A percentile compares a stretch with the other conserved stretches of the same genome.
These are phyloP conservation scores for Podarcis cretensis DNA, from an alignment of 2,113 vertebrate genomes.

Conservation along the genomic window DNA sequence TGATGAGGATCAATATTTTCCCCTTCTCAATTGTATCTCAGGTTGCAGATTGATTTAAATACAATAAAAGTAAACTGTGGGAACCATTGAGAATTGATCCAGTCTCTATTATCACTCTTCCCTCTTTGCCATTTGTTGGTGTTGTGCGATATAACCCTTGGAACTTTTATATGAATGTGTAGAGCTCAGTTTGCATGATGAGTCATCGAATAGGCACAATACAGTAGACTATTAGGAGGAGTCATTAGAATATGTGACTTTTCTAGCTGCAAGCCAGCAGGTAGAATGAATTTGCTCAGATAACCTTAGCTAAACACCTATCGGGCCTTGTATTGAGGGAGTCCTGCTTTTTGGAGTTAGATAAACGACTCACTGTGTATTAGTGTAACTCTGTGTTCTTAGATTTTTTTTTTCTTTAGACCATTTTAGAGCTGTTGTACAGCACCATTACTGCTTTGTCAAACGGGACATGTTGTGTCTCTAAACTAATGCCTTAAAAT, in stretches of 20 bases:
- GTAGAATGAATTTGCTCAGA: neutral
- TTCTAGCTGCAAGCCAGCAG: neutral
- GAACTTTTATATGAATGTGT: neutral
- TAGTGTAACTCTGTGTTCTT: neutral
- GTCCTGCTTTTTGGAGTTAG: neutral
- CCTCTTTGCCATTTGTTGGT: neutral
- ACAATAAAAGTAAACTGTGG: neutral
- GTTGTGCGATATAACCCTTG: neutral
- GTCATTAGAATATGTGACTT: neutral
- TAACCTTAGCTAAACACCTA: neutral
- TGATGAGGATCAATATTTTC: neutral
- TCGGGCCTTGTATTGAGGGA: neutral
- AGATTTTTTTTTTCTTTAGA: slow-evolving; percentile 12
- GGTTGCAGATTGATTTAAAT: neutral
- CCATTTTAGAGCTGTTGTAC: slow-evolving; percentile 23
- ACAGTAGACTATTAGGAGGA: neutral
- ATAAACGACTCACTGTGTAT: neutral
- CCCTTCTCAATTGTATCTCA: neutral
- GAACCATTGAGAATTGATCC: neutral
- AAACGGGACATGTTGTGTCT: slow-evolving; percentile 54
- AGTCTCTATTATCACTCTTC: neutral
- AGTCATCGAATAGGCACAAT: neutral
- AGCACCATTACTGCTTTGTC: slow-evolving; percentile 49
- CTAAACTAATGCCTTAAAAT: slow-evolving; percentile 17
- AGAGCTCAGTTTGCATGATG: neutral